These are phyloP conservation scores for Yasuhikotakia modesta DNA, from an alignment of 2,797 vertebrate genomes.

Conservation along the genomic window DNA sequence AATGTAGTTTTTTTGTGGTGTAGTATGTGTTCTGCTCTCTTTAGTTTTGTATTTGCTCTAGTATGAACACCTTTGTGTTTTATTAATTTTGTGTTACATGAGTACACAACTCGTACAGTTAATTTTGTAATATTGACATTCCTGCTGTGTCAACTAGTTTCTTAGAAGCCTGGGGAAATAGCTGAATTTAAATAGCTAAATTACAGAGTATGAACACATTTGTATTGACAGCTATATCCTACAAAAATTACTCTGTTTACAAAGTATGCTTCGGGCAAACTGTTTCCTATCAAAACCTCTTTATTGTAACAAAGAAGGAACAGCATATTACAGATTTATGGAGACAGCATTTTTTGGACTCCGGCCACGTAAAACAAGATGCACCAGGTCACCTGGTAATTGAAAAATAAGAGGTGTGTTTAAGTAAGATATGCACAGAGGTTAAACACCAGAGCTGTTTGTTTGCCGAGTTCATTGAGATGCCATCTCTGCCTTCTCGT, in stretches of 20 bases:
- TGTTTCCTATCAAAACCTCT: not conserved
- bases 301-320: not conserved
- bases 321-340: not conserved
- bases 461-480: slow-evolving; percentile 31
- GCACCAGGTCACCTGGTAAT: slow-evolving; percentile 33
- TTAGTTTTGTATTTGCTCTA: not conserved
- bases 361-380: slow-evolving; percentile 5
- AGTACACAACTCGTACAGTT: not conserved
- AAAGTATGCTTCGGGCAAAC: slow-evolving; percentile 29
- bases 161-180: not conserved
- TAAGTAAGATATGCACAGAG: slow-evolving; percentile 25
- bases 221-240: not conserved
- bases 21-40: not conserved
- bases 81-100: not conserved
- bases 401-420: slow-evolving; percentile 46
- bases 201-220: slow-evolving; percentile 10
- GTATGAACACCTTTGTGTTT: too few species aligned
- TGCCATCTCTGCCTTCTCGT: slow-evolving; percentile 16
- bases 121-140: slow-evolving; percentile 20
- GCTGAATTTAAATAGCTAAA: too few species aligned
- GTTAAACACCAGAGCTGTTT: slow-evolving; percentile 40
- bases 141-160: slow-evolving; percentile 12
- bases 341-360: slow-evolving; percentile 5
- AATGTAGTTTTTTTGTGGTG: not conserved
- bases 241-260: slow-evolving; percentile 19